phyloP scores from a whole-genome alignment of 2,797 vertebrate genomes.

The Sarcoramphus papa region DNA sequence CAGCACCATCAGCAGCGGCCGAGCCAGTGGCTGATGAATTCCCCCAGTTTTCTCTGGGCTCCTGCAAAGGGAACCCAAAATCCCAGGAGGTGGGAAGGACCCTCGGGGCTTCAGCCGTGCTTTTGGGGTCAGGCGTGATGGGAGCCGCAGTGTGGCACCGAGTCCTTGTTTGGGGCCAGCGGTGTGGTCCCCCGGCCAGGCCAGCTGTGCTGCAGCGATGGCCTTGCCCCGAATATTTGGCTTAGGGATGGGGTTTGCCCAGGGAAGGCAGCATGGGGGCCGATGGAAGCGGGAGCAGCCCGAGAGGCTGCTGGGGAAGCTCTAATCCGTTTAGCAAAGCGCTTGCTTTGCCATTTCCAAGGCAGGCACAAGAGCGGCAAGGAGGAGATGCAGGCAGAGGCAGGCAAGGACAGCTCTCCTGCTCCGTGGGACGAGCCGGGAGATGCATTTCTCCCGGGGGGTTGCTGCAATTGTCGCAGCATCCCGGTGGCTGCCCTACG shows the following conservation, averaged over 20 bases:
- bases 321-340: slow-evolving; percentile 54
- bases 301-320: not conserved
- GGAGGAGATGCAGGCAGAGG: not conserved
- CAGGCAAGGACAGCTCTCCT: not conserved
- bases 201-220: not conserved
- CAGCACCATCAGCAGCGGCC: not conserved
- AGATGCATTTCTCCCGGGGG: not conserved
- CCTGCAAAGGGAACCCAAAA: not conserved
- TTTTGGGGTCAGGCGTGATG: accelerated
- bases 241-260: not conserved
- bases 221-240: not conserved
- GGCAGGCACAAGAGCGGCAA: not conserved
- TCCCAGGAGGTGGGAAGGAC: not conserved
- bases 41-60: not conserved
- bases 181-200: accelerated
- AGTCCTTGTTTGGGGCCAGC: not conserved
- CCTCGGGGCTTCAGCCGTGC: accelerated
- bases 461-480: not conserved
- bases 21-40: not conserved
- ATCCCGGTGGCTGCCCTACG: not conserved
- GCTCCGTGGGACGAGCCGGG: not conserved
- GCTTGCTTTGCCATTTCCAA: slow-evolving; percentile 13
- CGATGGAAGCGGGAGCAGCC: not conserved
- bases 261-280: not conserved
- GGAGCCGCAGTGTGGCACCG: not conserved